Percentiles rank a stretch among this genome's conserved stretches.
Evolutionary conservation across 2,888 invertebrate genomes (phyloP).

Genomic region (Tetragonisca angustula): DNA sequence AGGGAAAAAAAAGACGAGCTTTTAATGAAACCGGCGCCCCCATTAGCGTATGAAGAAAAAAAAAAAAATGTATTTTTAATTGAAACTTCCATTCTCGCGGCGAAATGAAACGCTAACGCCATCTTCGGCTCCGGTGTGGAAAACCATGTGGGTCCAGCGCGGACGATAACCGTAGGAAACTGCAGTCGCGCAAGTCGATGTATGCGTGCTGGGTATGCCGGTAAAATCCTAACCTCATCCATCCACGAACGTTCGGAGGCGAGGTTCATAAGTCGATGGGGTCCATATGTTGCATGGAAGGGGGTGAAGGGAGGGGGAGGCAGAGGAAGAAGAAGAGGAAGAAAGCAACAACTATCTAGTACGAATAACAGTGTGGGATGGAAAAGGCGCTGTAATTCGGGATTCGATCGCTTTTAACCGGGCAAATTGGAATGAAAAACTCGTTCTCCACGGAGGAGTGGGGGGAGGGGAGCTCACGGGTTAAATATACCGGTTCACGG

Average conservation of each 20-base stretch:
- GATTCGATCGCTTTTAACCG: slow-evolving; percentile 37
- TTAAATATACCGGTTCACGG: slow-evolving; percentile 60
- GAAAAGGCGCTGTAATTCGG: slow-evolving; percentile 7
- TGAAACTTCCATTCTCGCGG: neutral
- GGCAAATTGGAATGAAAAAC: slow-evolving; percentile 24
- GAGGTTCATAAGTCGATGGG: too few relatives aligned
- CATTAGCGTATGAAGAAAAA: slow-evolving; percentile 2
- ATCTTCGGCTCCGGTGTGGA: slow-evolving; percentile 60
- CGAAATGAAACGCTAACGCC: slow-evolving; percentile 64
- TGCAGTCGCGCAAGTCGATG: slow-evolving; percentile 63
- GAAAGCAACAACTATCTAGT: too few relatives aligned
- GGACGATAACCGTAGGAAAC: slow-evolving; percentile 76
- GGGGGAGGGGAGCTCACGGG: slow-evolving; percentile 37
- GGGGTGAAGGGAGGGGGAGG: accelerated
- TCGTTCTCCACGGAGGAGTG: slow-evolving; percentile 21
- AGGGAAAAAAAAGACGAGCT: neutral
- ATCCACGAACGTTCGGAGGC: too few relatives aligned
- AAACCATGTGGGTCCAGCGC: slow-evolving; percentile 46
- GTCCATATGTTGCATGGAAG: neutral
- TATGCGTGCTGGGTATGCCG: slow-evolving; percentile 45
- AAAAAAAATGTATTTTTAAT: slow-evolving; percentile 6
- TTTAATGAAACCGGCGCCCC: slow-evolving; percentile 21
- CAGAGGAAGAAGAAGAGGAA: neutral
- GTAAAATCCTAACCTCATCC: neutral
- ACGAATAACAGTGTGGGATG: neutral